Evolutionary conservation across 2,797 vertebrate genomes (phyloP).

Genomic region (Myotis pilosus): DNA sequence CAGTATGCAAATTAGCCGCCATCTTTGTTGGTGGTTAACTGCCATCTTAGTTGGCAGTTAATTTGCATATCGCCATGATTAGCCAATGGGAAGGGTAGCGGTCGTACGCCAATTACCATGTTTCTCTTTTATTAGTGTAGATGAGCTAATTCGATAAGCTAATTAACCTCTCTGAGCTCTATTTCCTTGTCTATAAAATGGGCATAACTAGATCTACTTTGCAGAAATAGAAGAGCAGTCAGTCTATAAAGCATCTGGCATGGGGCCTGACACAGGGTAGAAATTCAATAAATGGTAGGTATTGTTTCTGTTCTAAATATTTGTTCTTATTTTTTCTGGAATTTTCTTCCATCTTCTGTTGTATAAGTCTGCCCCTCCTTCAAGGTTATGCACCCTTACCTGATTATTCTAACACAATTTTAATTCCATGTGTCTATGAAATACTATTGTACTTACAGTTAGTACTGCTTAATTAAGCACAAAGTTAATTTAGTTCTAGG

Average conservation of each 20-base stretch:
- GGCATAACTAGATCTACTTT: not conserved
- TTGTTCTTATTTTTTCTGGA: not conserved
- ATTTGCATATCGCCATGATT: too few relatives aligned
- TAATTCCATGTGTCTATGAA: not conserved
- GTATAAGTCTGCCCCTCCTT: not conserved
- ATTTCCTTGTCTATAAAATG: constrained; percentile 23
- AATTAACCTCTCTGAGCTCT: not conserved
- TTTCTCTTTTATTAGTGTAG: too few relatives aligned
- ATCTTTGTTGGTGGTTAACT: too few relatives aligned
- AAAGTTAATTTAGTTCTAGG: not conserved
- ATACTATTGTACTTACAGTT: not conserved
- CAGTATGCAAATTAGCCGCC: too few relatives aligned
- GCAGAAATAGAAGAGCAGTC: not conserved
- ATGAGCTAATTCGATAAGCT: not conserved
- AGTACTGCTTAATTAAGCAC: not conserved
- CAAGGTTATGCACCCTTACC: not conserved
- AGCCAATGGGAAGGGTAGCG: too few relatives aligned
- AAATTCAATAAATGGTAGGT: not conserved
- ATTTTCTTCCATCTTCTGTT: constrained; percentile 21
- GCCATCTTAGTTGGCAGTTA: too few relatives aligned
- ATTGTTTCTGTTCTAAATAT: constrained; percentile 31
- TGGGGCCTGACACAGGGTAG: not conserved
- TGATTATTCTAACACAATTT: not conserved
- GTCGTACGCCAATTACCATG: too few relatives aligned
- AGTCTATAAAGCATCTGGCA: not conserved